A percentile compares a stretch with the other conserved stretches of the same genome.
Evolutionary conservation across 2,888 invertebrate genomes (phyloP).

Genomic region (Drosophila setosimentum): DNA sequence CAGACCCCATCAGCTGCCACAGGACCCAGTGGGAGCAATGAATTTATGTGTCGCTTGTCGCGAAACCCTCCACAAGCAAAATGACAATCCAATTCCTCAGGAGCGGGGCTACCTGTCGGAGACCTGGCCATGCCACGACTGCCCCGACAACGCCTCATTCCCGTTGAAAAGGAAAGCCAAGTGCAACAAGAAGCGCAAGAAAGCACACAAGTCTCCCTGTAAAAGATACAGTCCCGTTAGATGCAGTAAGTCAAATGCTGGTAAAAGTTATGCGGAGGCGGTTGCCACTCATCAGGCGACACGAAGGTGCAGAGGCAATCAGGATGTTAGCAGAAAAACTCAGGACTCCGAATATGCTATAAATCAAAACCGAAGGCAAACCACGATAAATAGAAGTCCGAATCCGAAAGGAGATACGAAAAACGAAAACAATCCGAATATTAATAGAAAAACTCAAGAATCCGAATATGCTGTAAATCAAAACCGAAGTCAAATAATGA

Average conservation of each 20-base stretch:
- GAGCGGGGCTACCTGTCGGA: conserved; percentile 28
- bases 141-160: rapidly evolving
- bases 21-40: rapidly evolving
- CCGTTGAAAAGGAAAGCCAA: not conserved
- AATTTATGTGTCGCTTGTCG: conserved; percentile 27
- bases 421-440: not conserved
- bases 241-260: not conserved
- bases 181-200: conserved; percentile 3
- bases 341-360: not conserved
- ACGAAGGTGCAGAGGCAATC: not conserved
- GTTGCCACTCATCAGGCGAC: not conserved
- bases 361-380: not conserved
- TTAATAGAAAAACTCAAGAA: not conserved
- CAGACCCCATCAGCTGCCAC: not conserved
- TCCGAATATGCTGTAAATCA: not conserved
- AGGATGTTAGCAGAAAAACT: not conserved
- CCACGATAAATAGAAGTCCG: not conserved
- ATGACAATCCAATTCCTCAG: not conserved
- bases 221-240: not conserved
- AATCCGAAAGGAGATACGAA: not conserved
- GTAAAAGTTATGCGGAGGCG: not conserved
- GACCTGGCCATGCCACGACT: conserved; percentile 3
- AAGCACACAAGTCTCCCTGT: not conserved
- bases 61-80: not conserved
- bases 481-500: not conserved